Percentiles rank a stretch among this genome's conserved stretches.
phyloP scores from a whole-genome alignment of 2,797 vertebrate genomes.

The Australoheros facetus region DNA sequence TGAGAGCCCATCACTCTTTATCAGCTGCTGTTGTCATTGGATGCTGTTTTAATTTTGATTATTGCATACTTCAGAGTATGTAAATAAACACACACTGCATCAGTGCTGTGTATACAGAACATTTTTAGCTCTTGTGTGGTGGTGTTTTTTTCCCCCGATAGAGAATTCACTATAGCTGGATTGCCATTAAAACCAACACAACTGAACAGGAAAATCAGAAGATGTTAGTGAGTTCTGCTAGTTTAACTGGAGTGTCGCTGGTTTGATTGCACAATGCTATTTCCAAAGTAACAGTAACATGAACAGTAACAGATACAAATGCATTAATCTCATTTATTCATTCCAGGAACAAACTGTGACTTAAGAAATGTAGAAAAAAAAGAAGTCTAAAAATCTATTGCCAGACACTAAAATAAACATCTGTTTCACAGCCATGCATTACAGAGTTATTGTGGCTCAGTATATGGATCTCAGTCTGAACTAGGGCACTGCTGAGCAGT shows the following conservation, averaged over 20 bases:
- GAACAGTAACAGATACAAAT: neutral
- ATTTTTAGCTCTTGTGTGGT: neutral
- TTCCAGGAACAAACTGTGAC: constrained; percentile 13
- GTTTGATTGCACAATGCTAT: neutral
- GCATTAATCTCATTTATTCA: neutral
- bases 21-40: neutral
- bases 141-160: neutral
- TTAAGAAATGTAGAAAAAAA: neutral
- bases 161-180: neutral
- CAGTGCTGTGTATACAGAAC: neutral
- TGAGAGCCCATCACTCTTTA: neutral
- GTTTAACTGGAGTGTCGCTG: neutral
- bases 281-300: neutral
- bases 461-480: constrained; percentile 44
- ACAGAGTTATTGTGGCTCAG: constrained; percentile 26
- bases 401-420: constrained; percentile 12
- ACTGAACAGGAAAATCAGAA: neutral
- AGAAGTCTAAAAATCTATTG: neutral
- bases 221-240: neutral
- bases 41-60: neutral
- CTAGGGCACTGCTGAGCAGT: constrained; percentile 55
- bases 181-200: neutral
- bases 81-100: neutral
- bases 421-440: constrained; percentile 10
- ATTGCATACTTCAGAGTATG: neutral